Evolutionary conservation across 2,797 vertebrate genomes (phyloP), one percentile per base, ranked within the genome.

Genomic region (Myotis findleyi): DNA sequence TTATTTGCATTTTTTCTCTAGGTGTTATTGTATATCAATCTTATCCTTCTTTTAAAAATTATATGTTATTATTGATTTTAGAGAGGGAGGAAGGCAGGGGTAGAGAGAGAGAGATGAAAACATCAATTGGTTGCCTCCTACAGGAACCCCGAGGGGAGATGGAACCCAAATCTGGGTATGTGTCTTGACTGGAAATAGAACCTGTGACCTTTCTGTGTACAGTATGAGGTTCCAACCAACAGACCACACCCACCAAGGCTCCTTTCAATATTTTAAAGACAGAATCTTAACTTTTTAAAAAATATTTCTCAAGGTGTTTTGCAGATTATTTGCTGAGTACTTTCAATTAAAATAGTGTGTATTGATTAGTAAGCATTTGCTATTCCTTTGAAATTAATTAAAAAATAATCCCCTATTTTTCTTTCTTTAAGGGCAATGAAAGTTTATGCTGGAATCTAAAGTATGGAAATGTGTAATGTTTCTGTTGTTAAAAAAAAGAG

Each of bases 241-340:
- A 11, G 8, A 23, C 23, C 23, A 57, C 3, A 57, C 55, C 55
- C 23, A 2, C 55, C 55, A 23, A 57, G 23, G 55, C 55, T 57
- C 55, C 55, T 57, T 89, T 94, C 30, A n/a, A 38, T 68, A 80
- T 7, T 80, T 87, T 76, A 88, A 94, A 51, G 30, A 59, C 38
- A 86, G 11, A 9, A 91, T 49, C 3, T 11, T 87, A 71, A 57
- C 41, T 64, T 81, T 68, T 51, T 0, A 57, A 25, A 57, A 41
- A n/a, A 86, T 89, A 18, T 59, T 4, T 16, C 41, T 89, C 14
- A 79, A 25, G 73, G 64, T 47, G 1, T 3, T 51, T 92, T 93
- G 5, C 17, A 92, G 17, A 81, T 41, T 77, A 85, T 59, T 81
- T 88, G 7, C n/a, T 90, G 14, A 76, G 13, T 41, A 62, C 0